Conservation (phyloP, 2,113 vertebrate genomes). For the Pteruthius melanotis region DNA sequence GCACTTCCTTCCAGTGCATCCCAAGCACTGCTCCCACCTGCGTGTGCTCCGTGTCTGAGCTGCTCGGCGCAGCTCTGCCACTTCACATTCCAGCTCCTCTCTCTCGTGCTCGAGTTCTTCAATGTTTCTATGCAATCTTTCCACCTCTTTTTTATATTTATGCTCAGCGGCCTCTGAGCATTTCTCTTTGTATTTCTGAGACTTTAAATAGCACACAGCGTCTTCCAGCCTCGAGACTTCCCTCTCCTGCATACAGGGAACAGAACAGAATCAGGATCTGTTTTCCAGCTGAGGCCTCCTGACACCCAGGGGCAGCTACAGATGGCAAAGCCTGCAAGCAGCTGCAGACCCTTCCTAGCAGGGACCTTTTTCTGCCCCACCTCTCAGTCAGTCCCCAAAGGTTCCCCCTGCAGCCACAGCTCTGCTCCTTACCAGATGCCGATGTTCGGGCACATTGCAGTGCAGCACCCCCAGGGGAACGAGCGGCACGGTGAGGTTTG, state of each 20-base stretch:
- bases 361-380: neutral
- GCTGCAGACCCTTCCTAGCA: neutral
- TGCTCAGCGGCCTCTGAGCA: conserved; percentile 4
- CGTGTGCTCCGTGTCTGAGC: conserved; percentile 50
- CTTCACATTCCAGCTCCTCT: conserved; percentile 68
- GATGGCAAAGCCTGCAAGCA: neutral
- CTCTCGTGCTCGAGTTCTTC: conserved; percentile 69
- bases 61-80: conserved; percentile 67
- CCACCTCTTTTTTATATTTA: conserved; percentile 39
- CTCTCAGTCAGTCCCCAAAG: neutral
- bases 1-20: neutral
- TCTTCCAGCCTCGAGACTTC: conserved; percentile 74
- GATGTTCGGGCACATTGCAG: conserved; percentile 81
- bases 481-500: conserved; percentile 68
- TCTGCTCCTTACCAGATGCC: conserved; percentile 73
- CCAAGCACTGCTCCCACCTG: conserved; percentile 61
- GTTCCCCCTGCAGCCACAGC: neutral
- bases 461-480: conserved; percentile 75
- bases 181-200: conserved; percentile 27
- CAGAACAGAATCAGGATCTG: neutral
- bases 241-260: conserved; percentile 64
- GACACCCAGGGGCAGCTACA: neutral
- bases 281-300: neutral
- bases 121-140: conserved; percentile 47
- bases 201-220: conserved; percentile 67